Conservation (phyloP, 2,888 invertebrate species). For the Agrotis puta region DNA sequence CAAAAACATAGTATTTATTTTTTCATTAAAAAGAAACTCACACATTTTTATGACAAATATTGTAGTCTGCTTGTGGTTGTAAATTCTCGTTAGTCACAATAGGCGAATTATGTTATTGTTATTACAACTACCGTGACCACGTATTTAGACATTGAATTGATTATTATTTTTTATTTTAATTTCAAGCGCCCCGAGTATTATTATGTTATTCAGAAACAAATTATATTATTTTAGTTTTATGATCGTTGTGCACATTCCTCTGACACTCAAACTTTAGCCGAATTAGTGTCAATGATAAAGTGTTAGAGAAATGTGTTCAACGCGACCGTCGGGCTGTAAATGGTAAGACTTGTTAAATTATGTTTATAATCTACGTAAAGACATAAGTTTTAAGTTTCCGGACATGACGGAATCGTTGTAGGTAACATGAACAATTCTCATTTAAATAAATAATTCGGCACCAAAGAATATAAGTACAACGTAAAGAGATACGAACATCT, state of each 20-base stretch:
- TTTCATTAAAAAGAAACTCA: constrained; percentile 58
- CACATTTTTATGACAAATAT: constrained; percentile 37
- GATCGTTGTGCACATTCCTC: constrained; percentile 53
- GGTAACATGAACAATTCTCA: constrained; percentile 64
- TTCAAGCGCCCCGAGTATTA: constrained; percentile 72
- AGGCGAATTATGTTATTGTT: constrained; percentile 33
- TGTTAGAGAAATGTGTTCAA: constrained; percentile 66
- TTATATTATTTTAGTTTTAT: constrained; percentile 67
- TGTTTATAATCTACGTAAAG: constrained; percentile 66
- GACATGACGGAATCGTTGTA: constrained; percentile 66
- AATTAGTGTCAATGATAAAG: constrained; percentile 58
- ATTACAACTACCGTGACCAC: constrained; percentile 22
- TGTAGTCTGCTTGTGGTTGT: constrained; percentile 49
- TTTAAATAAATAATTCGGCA: constrained; percentile 74
- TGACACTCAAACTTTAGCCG: constrained; percentile 46
- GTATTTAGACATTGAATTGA: constrained; percentile 43
- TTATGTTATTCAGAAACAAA: constrained; percentile 70
- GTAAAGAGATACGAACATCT: constrained; percentile 60
- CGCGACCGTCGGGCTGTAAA: constrained; percentile 80
- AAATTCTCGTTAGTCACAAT: constrained; percentile 42
- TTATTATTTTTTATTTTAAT: constrained; percentile 48
- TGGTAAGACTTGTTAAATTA: constrained; percentile 82
- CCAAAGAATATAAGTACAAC: constrained; percentile 87
- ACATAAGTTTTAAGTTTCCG: constrained; percentile 64
- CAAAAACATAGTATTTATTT: constrained; percentile 80